A percentile compares a stretch with the other conserved stretches of the same genome.
Conservation (phyloP, 2,113 vertebrate genomes). For the Megaceryle torquata region DNA sequence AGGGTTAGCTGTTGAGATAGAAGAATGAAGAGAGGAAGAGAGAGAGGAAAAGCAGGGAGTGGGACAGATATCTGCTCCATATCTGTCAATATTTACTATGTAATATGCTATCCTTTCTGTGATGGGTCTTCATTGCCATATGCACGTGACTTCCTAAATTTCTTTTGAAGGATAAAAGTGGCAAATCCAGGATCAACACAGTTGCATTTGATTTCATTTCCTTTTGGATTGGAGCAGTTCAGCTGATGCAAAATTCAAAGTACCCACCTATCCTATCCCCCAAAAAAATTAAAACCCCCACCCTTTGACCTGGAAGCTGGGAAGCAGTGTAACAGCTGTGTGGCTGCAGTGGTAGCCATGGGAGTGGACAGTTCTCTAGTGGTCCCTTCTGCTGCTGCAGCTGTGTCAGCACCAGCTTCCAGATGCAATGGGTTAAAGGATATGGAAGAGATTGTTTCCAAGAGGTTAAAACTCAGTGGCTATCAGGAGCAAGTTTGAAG, state of each 20-base stretch:
- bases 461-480: not conserved
- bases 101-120: not conserved
- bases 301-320: not conserved
- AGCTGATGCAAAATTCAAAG: not conserved
- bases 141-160: not conserved
- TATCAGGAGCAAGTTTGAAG: not conserved
- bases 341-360: not conserved
- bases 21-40: constrained; percentile 37
- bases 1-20: constrained; percentile 44
- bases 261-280: too few relatives aligned
- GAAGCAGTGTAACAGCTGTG: not conserved
- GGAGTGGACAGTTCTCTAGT: not conserved
- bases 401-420: not conserved
- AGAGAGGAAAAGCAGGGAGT: constrained; percentile 16
- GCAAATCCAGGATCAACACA: not conserved
- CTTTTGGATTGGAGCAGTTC: not conserved
- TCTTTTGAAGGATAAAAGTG: constrained; percentile 43
- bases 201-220: constrained; percentile 32
- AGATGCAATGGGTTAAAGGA: not conserved
- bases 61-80: constrained; percentile 21
- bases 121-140: not conserved
- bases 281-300: fast-evolving
- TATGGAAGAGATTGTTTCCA: not conserved
- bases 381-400: not conserved
- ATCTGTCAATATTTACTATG: constrained; percentile 45